phyloP scores from a whole-genome alignment of 2,888 invertebrate genomes.

The Serripes groenlandicus region DNA sequence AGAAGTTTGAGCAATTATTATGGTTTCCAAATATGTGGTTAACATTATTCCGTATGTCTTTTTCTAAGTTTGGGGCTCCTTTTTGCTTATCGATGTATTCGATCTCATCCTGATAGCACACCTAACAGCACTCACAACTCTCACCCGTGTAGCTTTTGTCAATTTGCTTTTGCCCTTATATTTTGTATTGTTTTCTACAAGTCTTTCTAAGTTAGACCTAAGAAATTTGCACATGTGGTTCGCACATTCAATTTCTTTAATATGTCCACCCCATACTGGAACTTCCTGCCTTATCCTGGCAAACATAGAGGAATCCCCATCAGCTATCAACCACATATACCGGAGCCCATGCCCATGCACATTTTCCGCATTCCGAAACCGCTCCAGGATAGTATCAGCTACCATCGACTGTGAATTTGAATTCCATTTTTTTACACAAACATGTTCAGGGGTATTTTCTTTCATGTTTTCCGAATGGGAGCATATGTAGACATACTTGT shows the following conservation, averaged over 20 bases:
- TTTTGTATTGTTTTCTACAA: constrained; percentile 32
- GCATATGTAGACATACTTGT: constrained; percentile 65
- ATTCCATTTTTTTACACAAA: constrained; percentile 61
- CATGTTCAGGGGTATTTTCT: constrained; percentile 22
- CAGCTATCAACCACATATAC: constrained; percentile 25
- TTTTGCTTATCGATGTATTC: constrained; percentile 16
- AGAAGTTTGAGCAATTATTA: constrained; percentile 4
- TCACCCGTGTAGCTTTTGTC: constrained; percentile 34
- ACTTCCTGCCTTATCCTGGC: constrained; percentile 22
- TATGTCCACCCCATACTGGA: constrained; percentile 29
- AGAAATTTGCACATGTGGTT: constrained; percentile 53
- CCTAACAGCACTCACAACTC: constrained; percentile 36
- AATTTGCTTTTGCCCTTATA: constrained; percentile 45
- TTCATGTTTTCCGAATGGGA: constrained; percentile 23
- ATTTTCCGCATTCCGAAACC: constrained; percentile 57
- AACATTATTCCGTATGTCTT: constrained; percentile 41
- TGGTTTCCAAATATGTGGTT: constrained; percentile 42
- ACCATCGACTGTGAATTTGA: constrained; percentile 52
- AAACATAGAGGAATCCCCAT: constrained; percentile 49
- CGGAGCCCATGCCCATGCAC: constrained; percentile 27
- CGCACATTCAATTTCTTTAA: constrained; percentile 49
- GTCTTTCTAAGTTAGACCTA: constrained; percentile 34
- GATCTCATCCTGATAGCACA: constrained; percentile 58
- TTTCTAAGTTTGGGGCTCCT: background rate
- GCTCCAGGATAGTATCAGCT: constrained; percentile 51